Conservation (phyloP, 2,797 vertebrate genomes). For the Mormyrops attenuatus region DNA sequence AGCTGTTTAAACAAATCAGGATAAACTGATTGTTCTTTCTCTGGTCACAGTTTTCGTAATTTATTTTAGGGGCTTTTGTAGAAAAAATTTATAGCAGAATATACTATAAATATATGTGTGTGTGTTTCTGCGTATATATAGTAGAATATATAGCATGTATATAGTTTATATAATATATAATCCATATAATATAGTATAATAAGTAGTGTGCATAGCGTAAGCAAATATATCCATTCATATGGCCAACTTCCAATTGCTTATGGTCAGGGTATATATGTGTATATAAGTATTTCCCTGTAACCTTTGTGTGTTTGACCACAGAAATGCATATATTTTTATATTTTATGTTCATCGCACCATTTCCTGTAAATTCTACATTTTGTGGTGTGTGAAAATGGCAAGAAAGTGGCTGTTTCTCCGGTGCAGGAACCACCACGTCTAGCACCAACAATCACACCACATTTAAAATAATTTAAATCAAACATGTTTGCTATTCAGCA, state of each 20-base stretch:
- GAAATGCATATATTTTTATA: neutral
- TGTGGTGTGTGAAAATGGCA: neutral
- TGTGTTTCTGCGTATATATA: neutral
- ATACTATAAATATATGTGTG: neutral
- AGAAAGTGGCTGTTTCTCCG: neutral
- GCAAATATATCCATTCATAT: neutral
- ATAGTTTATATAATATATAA: neutral
- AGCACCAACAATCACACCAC: neutral
- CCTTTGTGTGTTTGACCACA: neutral
- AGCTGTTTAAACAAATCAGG: neutral
- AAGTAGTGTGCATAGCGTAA: neutral
- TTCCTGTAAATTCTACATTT: neutral
- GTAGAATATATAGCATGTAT: neutral
- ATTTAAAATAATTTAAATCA: neutral
- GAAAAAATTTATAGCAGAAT: neutral
- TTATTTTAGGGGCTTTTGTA: neutral
- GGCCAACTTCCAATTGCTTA: neutral
- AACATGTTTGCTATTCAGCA: neutral
- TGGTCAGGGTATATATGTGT: neutral
- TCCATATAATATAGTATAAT: neutral
- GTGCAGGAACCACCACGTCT: neutral
- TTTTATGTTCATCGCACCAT: neutral
- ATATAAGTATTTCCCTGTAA: neutral
- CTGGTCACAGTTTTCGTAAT: neutral
- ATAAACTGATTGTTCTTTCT: neutral